Evolutionary conservation across 2,797 vertebrate genomes (phyloP).

Genomic region (Orientallactaga sibirica): DNA sequence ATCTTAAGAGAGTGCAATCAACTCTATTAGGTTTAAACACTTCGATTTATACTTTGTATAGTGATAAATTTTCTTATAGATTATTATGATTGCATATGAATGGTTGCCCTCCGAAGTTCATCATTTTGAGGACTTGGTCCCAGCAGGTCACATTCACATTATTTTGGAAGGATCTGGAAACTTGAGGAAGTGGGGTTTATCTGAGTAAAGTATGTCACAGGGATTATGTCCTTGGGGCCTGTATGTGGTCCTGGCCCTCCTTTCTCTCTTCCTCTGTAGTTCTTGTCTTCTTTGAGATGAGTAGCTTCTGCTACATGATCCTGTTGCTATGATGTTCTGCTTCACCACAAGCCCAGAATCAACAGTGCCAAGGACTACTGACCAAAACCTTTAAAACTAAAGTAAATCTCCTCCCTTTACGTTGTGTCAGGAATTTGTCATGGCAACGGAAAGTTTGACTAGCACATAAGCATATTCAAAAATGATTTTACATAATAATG

Average conservation of each 20-base stretch:
- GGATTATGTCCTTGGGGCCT: background rate
- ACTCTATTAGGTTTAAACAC: background rate
- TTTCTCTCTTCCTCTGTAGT: background rate
- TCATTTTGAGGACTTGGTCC: background rate
- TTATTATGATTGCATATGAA: background rate
- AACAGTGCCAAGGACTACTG: background rate
- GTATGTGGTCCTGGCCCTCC: background rate
- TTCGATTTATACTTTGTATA: slow-evolving; percentile 9
- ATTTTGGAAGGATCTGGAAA: background rate
- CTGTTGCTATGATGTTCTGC: background rate
- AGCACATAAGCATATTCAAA: background rate
- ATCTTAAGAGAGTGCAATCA: slow-evolving; percentile 22
- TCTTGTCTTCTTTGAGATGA: background rate
- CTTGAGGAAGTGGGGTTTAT: background rate
- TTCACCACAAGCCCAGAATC: background rate
- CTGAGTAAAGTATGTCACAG: background rate
- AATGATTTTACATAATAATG: background rate
- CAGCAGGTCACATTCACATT: background rate
- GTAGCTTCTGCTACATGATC: background rate
- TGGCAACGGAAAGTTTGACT: background rate
- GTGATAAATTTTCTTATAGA: slow-evolving; percentile 34
- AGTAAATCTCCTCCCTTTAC: background rate
- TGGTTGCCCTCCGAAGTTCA: background rate
- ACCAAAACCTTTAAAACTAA: background rate
- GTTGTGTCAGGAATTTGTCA: background rate